Evolutionary conservation across 2,888 invertebrate species (phyloP).

Genomic region (Amphimallon solstitiale): DNA sequence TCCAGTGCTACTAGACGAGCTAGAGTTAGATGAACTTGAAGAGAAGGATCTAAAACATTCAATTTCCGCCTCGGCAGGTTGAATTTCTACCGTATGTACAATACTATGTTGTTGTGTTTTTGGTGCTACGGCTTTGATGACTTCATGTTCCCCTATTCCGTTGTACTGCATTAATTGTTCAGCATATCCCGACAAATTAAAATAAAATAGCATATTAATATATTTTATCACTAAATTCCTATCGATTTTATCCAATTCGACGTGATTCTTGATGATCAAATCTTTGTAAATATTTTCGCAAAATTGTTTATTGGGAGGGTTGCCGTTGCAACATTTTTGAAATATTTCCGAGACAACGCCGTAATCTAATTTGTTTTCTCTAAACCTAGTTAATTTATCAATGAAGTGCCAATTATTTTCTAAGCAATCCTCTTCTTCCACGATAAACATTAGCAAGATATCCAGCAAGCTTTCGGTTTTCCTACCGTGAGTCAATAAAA

Average conservation of each 20-base stretch:
- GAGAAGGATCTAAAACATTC: too few relatives aligned
- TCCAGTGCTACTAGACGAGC: too few relatives aligned
- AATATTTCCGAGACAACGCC: constrained; percentile 34
- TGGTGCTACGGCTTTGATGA: not conserved
- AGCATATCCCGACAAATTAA: constrained; percentile 16
- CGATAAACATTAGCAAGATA: constrained; percentile 36
- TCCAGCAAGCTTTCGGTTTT: constrained; percentile 31
- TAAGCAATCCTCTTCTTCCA: constrained; percentile 35
- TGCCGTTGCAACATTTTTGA: constrained; percentile 18
- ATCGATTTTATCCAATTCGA: constrained; percentile 21
- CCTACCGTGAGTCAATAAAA: constrained; percentile 32
- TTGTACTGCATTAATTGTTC: constrained; percentile 20
- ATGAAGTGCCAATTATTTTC: constrained; percentile 38
- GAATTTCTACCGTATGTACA: too few relatives aligned
- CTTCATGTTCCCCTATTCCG: constrained; percentile 10
- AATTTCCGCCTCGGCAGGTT: too few relatives aligned
- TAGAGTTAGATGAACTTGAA: too few relatives aligned
- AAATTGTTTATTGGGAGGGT: constrained; percentile 10
- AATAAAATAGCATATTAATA: constrained; percentile 17
- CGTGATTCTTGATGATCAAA: constrained; percentile 29
- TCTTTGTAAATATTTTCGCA: constrained; percentile 35
- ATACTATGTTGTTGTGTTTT: too few relatives aligned
- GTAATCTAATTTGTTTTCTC: constrained; percentile 23
- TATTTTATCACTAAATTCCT: constrained; percentile 25
- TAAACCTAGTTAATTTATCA: constrained; percentile 35